Percentiles rank a stretch among this genome's conserved stretches.
phyloP scores from a whole-genome alignment of 2,113 vertebrate genomes.

The Bos javanicus region DNA sequence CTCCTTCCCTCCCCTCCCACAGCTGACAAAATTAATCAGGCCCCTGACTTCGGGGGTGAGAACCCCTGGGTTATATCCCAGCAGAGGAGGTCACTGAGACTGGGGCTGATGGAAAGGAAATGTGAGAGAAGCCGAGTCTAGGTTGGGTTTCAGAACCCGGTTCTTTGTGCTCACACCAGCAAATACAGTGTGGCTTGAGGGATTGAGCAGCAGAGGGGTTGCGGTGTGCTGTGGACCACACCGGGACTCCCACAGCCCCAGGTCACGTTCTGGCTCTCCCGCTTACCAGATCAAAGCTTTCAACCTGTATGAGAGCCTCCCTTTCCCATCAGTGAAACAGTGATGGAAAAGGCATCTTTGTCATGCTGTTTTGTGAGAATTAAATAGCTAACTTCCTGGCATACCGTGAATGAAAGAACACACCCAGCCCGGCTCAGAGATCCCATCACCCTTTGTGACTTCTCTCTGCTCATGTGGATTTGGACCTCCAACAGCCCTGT shows the following conservation, averaged over 20 bases:
- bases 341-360: neutral
- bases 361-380: neutral
- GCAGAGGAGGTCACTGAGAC: neutral
- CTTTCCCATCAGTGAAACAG: neutral
- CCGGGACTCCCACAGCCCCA: neutral
- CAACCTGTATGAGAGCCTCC: neutral
- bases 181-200: neutral
- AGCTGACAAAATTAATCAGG: conserved; percentile 29
- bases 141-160: neutral
- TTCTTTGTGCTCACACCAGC: neutral
- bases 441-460: neutral
- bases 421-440: neutral
- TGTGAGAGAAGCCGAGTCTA: neutral
- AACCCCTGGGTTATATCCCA: neutral
- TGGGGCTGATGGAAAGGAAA: neutral
- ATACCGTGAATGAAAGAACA: neutral
- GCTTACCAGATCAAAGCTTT: neutral
- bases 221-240: neutral
- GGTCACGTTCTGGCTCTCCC: neutral
- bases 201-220: neutral
- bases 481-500: neutral
- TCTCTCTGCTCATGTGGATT: neutral
- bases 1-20: neutral
- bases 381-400: neutral
- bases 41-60: neutral